Percentiles rank a stretch among this genome's conserved stretches.
phyloP scores from a whole-genome alignment of 1,140 invertebrate genomes.

The Polypedilum pembai region DNA sequence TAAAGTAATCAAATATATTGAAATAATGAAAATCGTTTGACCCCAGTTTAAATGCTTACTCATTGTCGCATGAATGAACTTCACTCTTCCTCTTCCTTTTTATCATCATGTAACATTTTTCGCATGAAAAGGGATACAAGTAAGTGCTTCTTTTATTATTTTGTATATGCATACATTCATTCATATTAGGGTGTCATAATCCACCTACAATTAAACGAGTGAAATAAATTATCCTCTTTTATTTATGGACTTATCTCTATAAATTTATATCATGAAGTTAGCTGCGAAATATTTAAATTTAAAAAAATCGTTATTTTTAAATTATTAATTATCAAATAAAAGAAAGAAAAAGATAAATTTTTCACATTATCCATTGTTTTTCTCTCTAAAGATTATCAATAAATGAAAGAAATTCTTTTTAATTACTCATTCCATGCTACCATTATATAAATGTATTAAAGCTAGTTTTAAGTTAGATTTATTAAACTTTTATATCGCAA shows the following conservation, averaged over 20 bases:
- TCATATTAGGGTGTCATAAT: constrained; percentile 20
- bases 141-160: neutral
- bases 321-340: too few relatives aligned
- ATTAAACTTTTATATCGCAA: constrained; percentile 7
- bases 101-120: neutral
- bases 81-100: neutral
- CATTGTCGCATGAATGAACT: constrained; percentile 4
- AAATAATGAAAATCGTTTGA: constrained; percentile 26
- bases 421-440: neutral
- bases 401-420: constrained; percentile 1
- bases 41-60: constrained; percentile 22
- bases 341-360: too few relatives aligned
- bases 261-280: too few relatives aligned
- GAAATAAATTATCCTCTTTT: neutral
- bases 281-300: too few relatives aligned
- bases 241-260: too few relatives aligned
- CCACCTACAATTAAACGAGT: constrained; percentile 14
- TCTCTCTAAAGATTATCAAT: too few relatives aligned
- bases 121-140: neutral
- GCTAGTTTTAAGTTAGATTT: constrained; percentile 18
- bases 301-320: too few relatives aligned
- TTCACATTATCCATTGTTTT: too few relatives aligned
- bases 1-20: constrained; percentile 29
- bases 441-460: neutral
- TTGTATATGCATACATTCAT: neutral